Evolutionary conservation across 2,113 vertebrate species (phyloP), one percentile per base, ranked within the genome.

Genomic region (Melanerpes aurifrons): DNA sequence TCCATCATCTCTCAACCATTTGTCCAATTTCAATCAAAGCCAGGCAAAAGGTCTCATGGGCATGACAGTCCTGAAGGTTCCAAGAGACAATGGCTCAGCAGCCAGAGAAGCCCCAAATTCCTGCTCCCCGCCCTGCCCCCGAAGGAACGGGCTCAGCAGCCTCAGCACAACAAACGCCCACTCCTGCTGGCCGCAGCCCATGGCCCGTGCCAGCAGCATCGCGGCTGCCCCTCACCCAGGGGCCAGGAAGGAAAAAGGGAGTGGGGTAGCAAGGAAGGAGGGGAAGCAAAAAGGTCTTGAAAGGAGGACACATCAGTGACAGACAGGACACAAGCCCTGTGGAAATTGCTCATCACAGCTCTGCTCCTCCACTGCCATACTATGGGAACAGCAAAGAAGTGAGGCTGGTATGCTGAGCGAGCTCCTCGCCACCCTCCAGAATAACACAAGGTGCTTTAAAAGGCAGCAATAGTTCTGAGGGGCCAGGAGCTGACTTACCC

Each of bases 1-100:
- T 96, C 95, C 92, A 86, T 95, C 93, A 88, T 43, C 88, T 61
- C 79, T 74, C 69, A 93, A 68, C 62, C 88, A 88, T 90, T 73
- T 85, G 81, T 91, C 59, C 82, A 76, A 89, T 89, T 94, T 75
- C 93, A 76, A 85, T 81, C 91, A 95, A 92, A 71, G 32, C 1
- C 0, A 88, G 57, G 43, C 53, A 86, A 61, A 91, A 93, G 70
- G 32, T 81, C 54, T 81, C 92, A 83, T 6, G 3, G 80, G 83
- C 64, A 58, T 9, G 73, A 92, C 86, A 90, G 66, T 40, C 43
- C 32, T 12, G 61, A 0, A 3, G 37, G 17, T 48, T 88, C 53
- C 7, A 3, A 78, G 48, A 81, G 15, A 94, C 83, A 94, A 81
- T 3, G 0, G 1, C 24, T 63, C 75, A 61, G 79, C 37, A 43